phyloP scores from a whole-genome alignment of 1,140 invertebrate species.

The Metopolophium dirhodum region DNA sequence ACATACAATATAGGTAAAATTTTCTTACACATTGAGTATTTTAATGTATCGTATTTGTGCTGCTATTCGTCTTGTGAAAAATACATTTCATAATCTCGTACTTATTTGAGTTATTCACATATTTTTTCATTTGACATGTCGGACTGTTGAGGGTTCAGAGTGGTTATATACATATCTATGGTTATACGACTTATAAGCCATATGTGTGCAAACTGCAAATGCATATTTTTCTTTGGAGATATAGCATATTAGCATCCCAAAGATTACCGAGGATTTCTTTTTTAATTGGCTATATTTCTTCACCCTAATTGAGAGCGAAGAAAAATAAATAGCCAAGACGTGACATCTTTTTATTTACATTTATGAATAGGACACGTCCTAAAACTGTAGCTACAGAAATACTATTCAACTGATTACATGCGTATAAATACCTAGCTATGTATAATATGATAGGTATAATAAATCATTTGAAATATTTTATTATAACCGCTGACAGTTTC shows the following conservation, averaged over 20 bases:
- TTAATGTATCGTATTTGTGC: background rate
- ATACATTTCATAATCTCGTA: background rate
- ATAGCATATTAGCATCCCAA: background rate
- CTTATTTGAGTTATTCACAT: background rate
- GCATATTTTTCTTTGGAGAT: background rate
- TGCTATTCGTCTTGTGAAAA: background rate
- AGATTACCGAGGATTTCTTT: background rate
- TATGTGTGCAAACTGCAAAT: background rate
- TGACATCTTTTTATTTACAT: background rate
- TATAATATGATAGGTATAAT: background rate
- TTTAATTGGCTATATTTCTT: slow-evolving; percentile 2
- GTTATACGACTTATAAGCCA: background rate
- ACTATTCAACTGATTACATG: slow-evolving; percentile 1
- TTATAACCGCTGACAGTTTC: background rate
- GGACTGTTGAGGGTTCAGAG: background rate
- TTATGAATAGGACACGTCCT: slow-evolving; percentile 14
- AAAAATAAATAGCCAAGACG: background rate
- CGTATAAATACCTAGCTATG: background rate
- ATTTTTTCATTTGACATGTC: background rate
- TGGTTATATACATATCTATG: background rate
- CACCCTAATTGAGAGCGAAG: background rate
- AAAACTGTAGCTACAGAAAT: background rate
- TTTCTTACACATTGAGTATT: background rate
- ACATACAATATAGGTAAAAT: background rate
- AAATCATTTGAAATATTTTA: background rate